Evolutionary conservation across 1,140 invertebrate genomes (phyloP).

Genomic region (Zaprionus africanus): DNA sequence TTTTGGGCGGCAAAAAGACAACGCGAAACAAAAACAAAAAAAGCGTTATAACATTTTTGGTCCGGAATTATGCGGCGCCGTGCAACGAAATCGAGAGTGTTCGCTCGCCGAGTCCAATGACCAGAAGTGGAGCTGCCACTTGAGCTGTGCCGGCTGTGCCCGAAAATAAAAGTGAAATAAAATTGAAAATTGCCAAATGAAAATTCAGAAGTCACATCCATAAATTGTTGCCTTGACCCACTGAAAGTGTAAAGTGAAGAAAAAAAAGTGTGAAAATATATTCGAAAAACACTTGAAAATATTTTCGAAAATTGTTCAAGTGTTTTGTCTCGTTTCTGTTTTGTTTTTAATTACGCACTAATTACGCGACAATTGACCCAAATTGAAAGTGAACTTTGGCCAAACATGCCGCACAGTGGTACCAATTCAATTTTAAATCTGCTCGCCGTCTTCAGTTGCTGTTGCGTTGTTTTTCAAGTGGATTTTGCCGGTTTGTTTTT

Average conservation of each 20-base stretch:
- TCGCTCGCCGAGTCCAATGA: constrained; percentile 69
- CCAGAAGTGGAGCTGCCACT: constrained; percentile 37
- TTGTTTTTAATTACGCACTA: constrained; percentile 8
- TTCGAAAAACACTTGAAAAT: not conserved
- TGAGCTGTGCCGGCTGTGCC: constrained; percentile 29
- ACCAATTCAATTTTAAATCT: constrained; percentile 20
- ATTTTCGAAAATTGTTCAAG: constrained; percentile 2
- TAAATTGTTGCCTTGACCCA: not conserved
- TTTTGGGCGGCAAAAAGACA: constrained; percentile 44
- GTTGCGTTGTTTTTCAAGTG: constrained; percentile 44
- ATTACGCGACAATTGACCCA: constrained; percentile 31
- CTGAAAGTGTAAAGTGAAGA: not conserved
- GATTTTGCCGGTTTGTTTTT: constrained; percentile 74
- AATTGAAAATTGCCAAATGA: not conserved
- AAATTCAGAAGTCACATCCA: not conserved
- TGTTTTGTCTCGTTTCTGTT: not conserved
- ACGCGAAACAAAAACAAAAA: constrained; percentile 37
- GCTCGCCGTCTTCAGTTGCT: constrained; percentile 29
- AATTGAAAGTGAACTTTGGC: not conserved
- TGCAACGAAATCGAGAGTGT: constrained; percentile 66
- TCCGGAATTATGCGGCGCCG: constrained; percentile 73
- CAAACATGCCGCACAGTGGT: constrained; percentile 8
- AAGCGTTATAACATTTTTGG: constrained; percentile 53
- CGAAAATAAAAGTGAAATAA: constrained; percentile 30
- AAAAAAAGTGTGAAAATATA: not conserved